phyloP scores from a whole-genome alignment of 2,113 vertebrate species.

The Apeltes quadracus region DNA sequence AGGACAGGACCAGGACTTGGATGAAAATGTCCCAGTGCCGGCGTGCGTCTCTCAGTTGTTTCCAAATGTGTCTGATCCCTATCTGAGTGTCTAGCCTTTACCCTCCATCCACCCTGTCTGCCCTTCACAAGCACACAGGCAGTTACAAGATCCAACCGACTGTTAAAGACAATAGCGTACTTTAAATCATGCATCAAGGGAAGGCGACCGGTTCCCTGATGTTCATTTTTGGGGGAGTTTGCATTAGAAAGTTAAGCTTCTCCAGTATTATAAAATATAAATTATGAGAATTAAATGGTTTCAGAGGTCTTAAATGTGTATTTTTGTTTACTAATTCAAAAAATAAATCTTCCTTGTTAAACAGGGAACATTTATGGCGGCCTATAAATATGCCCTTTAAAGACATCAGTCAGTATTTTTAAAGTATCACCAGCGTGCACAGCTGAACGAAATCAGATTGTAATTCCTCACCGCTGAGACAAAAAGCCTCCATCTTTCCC shows the following conservation, averaged over 20 bases:
- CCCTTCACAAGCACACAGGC: slow-evolving; percentile 38
- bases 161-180: slow-evolving; percentile 13
- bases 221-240: background rate
- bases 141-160: slow-evolving; percentile 34
- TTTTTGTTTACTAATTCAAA: background rate
- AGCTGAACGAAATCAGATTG: background rate
- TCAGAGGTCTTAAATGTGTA: background rate
- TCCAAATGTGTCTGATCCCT: slow-evolving; percentile 73
- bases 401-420: background rate
- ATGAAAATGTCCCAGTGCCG: slow-evolving; percentile 32
- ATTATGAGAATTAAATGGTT: background rate
- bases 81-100: slow-evolving; percentile 75
- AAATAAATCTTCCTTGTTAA: background rate
- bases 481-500: slow-evolving; percentile 89
- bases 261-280: background rate
- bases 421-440: background rate
- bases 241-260: background rate
- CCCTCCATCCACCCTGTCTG: slow-evolving; percentile 57
- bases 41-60: slow-evolving; percentile 50
- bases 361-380: background rate
- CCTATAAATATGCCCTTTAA: background rate
- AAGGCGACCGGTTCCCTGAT: background rate
- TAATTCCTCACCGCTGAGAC: slow-evolving; percentile 84
- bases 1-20: background rate
- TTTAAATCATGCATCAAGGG: background rate